phyloP scores from a whole-genome alignment of 1,140 invertebrate genomes.

The Drosophila ambigua region DNA sequence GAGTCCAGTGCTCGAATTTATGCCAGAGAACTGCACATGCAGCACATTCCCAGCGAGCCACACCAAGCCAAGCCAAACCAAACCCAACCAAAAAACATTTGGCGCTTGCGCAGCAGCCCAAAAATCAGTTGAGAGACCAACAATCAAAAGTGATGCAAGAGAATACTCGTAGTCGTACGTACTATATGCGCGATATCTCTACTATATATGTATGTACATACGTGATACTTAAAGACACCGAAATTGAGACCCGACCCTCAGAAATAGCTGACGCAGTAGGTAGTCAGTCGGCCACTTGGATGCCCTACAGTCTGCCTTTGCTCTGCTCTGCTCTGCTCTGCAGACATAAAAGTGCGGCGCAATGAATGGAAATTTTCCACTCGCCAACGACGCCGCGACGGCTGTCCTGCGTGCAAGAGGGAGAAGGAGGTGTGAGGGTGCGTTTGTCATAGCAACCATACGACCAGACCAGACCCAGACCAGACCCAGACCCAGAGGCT shows the following conservation, averaged over 20 bases:
- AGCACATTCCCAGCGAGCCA: background rate
- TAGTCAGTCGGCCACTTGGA: conserved; percentile 50
- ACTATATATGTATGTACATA: too few species aligned
- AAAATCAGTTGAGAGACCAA: background rate
- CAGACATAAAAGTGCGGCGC: conserved; percentile 46
- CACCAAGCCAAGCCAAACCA: background rate
- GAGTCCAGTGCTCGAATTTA: conserved; percentile 17
- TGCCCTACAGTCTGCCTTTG: conserved; percentile 21
- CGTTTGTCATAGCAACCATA: conserved; percentile 63
- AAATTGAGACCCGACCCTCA: conserved; percentile 54
- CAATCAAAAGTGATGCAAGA: conserved; percentile 2
- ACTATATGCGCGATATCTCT: background rate
- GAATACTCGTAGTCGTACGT: conserved; percentile 29
- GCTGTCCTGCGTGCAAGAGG: conserved; percentile 6
- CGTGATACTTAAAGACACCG: background rate
- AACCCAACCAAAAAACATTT: conserved; percentile 14
- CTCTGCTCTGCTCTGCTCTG: background rate
- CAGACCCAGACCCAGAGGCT: conserved; percentile 5
- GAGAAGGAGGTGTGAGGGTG: conserved; percentile 50
- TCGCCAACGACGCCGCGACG: background rate
- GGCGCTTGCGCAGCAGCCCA: conserved; percentile 54
- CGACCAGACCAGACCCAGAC: background rate
- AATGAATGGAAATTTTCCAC: conserved; percentile 72
- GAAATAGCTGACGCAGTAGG: conserved; percentile 71
- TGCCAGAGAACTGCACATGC: conserved; percentile 16